Percentiles rank a stretch among this genome's conserved stretches.
phyloP scores from a whole-genome alignment of 1,140 invertebrate species.

The Diuraphis noxia region DNA sequence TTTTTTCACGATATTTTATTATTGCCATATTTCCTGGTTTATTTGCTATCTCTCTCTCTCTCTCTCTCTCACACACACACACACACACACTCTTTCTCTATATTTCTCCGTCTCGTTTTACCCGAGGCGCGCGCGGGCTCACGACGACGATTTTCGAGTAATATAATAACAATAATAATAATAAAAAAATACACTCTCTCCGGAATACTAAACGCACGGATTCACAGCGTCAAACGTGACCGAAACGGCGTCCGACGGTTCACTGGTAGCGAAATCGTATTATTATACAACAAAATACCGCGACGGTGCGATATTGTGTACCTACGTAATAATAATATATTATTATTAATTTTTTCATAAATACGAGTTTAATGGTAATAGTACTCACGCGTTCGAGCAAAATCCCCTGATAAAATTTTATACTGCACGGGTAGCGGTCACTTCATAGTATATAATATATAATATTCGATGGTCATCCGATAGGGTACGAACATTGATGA shows the following conservation, averaged over 20 bases:
- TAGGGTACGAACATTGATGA: too few species aligned
- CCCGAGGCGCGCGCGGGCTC: background rate
- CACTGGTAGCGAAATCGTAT: background rate
- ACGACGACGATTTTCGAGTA: background rate
- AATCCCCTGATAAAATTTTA: background rate
- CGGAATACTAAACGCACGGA: constrained; percentile 30
- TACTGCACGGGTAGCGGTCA: too few species aligned
- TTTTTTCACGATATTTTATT: background rate
- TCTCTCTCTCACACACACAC: too few species aligned
- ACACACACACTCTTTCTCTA: background rate
- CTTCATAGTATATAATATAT: too few species aligned
- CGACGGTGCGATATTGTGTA: background rate
- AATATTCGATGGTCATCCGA: background rate
- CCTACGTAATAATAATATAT: background rate
- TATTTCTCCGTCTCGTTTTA: background rate
- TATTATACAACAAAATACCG: background rate
- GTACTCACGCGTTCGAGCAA: background rate
- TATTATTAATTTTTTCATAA: background rate
- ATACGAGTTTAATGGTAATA: background rate
- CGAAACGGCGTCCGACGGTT: background rate
- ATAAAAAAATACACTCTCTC: background rate
- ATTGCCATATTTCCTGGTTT: background rate
- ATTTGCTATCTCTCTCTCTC: background rate
- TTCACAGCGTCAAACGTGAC: constrained; percentile 40
- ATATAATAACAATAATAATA: background rate